Percentiles rank a stretch among this genome's conserved stretches.
Evolutionary conservation across 2,113 vertebrate genomes (phyloP).

Genomic region (Ondatra zibethicus): DNA sequence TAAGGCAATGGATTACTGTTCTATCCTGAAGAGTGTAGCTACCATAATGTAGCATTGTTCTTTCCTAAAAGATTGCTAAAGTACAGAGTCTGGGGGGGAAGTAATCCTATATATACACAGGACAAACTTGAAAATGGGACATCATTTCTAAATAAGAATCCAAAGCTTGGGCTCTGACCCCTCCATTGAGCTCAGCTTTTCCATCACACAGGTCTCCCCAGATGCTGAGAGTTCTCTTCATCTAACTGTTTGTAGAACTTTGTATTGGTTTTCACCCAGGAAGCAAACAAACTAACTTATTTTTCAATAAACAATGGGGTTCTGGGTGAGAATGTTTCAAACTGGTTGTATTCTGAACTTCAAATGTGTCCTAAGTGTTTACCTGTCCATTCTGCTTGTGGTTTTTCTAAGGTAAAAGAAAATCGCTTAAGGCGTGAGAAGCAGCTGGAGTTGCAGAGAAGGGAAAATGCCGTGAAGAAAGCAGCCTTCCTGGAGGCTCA

Average conservation of each 20-base stretch:
- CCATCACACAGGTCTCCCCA: not conserved
- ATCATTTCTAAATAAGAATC: slow-evolving; percentile 37
- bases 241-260: slow-evolving; percentile 30
- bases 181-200: not conserved
- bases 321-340: slow-evolving; percentile 28
- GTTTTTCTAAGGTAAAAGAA: slow-evolving; percentile 91
- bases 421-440: slow-evolving; percentile 89
- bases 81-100: not conserved
- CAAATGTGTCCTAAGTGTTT: slow-evolving; percentile 40
- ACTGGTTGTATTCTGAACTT: slow-evolving; percentile 19
- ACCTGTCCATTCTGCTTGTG: not conserved
- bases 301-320: not conserved
- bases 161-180: slow-evolving; percentile 9
- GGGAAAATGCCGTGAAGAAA: slow-evolving; percentile 85
- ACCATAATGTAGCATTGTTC: not conserved
- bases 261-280: not conserved
- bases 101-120: not conserved
- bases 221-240: not conserved
- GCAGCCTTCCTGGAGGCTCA: slow-evolving; percentile 86
- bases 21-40: not conserved
- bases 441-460: slow-evolving; percentile 85
- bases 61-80: slow-evolving; percentile 43
- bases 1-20: slow-evolving; percentile 38
- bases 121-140: slow-evolving; percentile 5
- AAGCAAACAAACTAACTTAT: slow-evolving; percentile 7